phyloP scores from a whole-genome alignment of 2,888 invertebrate genomes.

The Luffia ferchaultella region DNA sequence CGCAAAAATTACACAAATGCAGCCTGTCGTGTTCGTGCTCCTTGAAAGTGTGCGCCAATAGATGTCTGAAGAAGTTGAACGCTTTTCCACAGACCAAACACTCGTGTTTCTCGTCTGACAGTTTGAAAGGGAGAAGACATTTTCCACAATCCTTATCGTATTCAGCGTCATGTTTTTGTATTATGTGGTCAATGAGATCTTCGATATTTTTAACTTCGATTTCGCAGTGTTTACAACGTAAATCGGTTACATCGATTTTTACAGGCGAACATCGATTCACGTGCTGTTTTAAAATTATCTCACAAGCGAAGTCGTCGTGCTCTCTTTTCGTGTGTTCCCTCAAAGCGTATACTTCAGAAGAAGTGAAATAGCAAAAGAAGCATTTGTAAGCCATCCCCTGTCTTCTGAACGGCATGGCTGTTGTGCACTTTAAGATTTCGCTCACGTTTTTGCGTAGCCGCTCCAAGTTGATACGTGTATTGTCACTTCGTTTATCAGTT shows the following conservation, averaged over 20 bases:
- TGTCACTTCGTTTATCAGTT: neutral
- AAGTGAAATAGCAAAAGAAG: conserved; percentile 28
- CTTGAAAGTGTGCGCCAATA: conserved; percentile 28
- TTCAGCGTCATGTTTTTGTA: conserved; percentile 18
- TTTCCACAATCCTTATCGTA: conserved; percentile 17
- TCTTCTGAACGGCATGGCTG: conserved; percentile 31
- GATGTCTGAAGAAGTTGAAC: conserved; percentile 30
- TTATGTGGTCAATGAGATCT: conserved; percentile 24
- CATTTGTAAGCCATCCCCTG: conserved; percentile 28
- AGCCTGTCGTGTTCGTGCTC: conserved; percentile 25
- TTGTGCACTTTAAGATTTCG: conserved; percentile 26
- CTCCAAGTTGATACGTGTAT: conserved; percentile 4
- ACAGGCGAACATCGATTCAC: conserved; percentile 17
- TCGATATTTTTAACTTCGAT: conserved; percentile 20
- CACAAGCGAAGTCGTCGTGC: conserved; percentile 23
- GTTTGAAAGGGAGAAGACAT: conserved; percentile 22
- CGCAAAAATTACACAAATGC: conserved; percentile 3
- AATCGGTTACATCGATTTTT: conserved; percentile 30
- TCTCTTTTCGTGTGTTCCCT: conserved; percentile 23
- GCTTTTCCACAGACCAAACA: conserved; percentile 29
- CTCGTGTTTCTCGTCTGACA: conserved; percentile 26
- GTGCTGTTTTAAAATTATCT: conserved; percentile 17
- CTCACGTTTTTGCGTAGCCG: neutral
- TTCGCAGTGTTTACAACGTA: conserved; percentile 27
- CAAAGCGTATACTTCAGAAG: conserved; percentile 21